Conservation (phyloP, 1,140 invertebrate species). For the Zaprionus tsacasi region DNA sequence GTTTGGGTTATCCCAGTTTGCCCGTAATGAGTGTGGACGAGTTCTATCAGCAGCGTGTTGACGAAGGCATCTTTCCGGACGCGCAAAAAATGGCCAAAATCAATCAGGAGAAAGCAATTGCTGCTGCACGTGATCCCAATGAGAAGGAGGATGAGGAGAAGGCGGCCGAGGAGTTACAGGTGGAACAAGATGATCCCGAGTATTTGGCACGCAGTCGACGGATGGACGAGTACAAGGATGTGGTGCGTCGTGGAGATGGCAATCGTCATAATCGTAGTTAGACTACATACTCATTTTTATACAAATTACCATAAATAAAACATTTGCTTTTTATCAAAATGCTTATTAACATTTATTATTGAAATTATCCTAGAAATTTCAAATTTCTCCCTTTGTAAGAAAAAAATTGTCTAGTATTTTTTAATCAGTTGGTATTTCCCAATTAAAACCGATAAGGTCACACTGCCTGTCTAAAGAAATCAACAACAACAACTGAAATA, state of each 20-base stretch:
- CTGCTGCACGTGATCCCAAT: slow-evolving; percentile 85
- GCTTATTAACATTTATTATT: neutral
- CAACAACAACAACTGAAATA: slow-evolving; percentile 27
- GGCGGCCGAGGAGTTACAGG: slow-evolving; percentile 87
- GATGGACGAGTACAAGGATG: slow-evolving; percentile 97
- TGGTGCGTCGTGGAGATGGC: slow-evolving; percentile 93
- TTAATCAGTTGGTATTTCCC: neutral
- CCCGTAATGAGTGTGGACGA: slow-evolving; percentile 97
- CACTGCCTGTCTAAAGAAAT: slow-evolving; percentile 13
- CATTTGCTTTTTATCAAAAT: slow-evolving; percentile 3
- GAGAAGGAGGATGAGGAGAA: slow-evolving; percentile 87
- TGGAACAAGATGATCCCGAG: slow-evolving; percentile 91
- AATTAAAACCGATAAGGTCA: slow-evolving; percentile 1
- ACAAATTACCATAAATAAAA: slow-evolving; percentile 21
- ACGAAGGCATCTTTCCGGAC: slow-evolving; percentile 89
- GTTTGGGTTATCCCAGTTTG: slow-evolving; percentile 96
- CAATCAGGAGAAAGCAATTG: slow-evolving; percentile 74
- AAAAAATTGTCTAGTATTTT: slow-evolving; percentile 5
- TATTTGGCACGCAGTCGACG: slow-evolving; percentile 87
- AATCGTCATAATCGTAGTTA: slow-evolving; percentile 94
- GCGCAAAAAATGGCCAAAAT: slow-evolving; percentile 75
- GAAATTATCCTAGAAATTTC: neutral
- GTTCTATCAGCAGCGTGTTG: slow-evolving; percentile 95
- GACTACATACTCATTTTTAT: slow-evolving; percentile 38
- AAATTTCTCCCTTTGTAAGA: neutral